Evolutionary conservation across 2,888 invertebrate genomes (phyloP).

Genomic region (Sthenelais limicola): DNA sequence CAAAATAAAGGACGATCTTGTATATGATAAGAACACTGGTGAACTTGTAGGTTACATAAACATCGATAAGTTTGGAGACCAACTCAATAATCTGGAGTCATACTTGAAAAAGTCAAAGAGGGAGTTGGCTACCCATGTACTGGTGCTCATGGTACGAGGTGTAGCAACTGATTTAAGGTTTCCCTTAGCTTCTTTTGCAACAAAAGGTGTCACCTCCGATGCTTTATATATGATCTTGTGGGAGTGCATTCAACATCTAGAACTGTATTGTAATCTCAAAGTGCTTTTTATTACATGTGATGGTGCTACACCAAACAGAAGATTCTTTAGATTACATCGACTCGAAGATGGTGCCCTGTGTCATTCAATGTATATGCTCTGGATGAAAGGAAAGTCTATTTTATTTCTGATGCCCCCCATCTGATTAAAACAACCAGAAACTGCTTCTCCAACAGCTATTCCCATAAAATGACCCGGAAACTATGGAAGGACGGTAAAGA

Average conservation of each 20-base stretch:
- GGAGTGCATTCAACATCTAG: background rate
- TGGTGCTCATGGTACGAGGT: slow-evolving; percentile 49
- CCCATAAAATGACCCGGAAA: too few relatives aligned
- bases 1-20: slow-evolving; percentile 49
- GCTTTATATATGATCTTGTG: slow-evolving; percentile 2
- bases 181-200: slow-evolving; percentile 25
- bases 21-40: slow-evolving; percentile 51
- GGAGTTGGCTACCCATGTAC: slow-evolving; percentile 45
- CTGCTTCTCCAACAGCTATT: too few relatives aligned
- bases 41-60: slow-evolving; percentile 50
- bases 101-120: background rate
- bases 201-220: slow-evolving; percentile 5
- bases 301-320: slow-evolving; percentile 27
- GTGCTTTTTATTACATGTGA: slow-evolving; percentile 36
- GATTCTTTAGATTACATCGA: slow-evolving; percentile 7
- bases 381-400: background rate
- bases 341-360: background rate
- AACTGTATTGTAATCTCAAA: background rate
- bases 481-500: too few relatives aligned
- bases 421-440: too few relatives aligned
- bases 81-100: slow-evolving; percentile 46
- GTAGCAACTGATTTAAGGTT: slow-evolving; percentile 6
- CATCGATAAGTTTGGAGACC: slow-evolving; percentile 47
- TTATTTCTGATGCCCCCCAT: slow-evolving; percentile 28
- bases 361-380: background rate